These are phyloP conservation scores for Pteromalus puparum DNA, from an alignment of 1,140 invertebrate genomes.

Conservation along the genomic window DNA sequence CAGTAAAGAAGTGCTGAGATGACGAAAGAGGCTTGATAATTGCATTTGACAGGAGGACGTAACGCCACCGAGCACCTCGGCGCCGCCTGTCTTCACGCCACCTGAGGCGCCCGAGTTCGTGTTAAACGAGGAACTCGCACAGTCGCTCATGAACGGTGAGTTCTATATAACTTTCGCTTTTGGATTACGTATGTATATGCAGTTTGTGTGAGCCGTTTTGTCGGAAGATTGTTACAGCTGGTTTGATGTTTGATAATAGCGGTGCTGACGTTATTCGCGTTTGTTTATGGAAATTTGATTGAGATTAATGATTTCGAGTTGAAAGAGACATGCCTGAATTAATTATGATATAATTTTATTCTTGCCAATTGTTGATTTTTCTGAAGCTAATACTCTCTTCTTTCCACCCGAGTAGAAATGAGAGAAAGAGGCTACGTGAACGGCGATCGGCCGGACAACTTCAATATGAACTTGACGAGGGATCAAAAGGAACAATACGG, in stretches of 20 bases:
- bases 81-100: constrained; percentile 88
- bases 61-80: constrained; percentile 84
- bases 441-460: constrained; percentile 72
- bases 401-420: constrained; percentile 38
- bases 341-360: too few relatives aligned
- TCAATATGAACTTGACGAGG: constrained; percentile 84
- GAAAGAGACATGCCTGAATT: too few relatives aligned
- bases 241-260: too few relatives aligned
- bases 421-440: constrained; percentile 58
- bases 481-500: constrained; percentile 85
- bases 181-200: neutral
- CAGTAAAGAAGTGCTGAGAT: neutral
- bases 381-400: too few relatives aligned
- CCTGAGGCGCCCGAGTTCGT: constrained; percentile 84
- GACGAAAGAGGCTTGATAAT: constrained; percentile 30
- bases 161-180: neutral
- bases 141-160: constrained; percentile 67
- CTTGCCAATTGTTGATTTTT: too few relatives aligned
- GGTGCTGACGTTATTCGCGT: too few relatives aligned
- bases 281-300: too few relatives aligned
- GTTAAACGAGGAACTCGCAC: constrained; percentile 72
- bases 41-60: constrained; percentile 76
- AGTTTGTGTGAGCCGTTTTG: neutral
- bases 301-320: too few relatives aligned
- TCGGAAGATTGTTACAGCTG: too few relatives aligned